Evolutionary conservation across 2,113 vertebrate species (phyloP), one percentile per base, ranked within the genome.

Genomic region (Nerophis lumbriciformis): DNA sequence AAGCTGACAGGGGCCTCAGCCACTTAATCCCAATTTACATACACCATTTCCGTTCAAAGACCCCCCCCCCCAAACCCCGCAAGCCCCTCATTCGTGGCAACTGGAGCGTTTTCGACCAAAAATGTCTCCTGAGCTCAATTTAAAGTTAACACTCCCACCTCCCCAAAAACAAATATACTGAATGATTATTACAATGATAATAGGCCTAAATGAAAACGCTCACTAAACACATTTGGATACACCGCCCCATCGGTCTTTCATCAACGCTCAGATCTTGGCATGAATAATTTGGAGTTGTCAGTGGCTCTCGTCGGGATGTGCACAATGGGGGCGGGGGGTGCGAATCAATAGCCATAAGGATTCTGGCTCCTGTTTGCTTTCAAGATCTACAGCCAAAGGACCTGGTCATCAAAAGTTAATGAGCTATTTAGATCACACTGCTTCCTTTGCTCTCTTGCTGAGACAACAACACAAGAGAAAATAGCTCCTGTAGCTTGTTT

Each of bases 1-100:
- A 76, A 69, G 75, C 70, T 79, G 87, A 80, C 73, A 62, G 78
- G 65, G 75, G 72, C 75, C 79, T 86, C 82, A 86, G 87, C 84
- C 54, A 66, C 79, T 78, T 89, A 86, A 88, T 90, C 84, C 86
- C 81, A 68, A 91, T 89, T 90, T 88, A 87, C 88, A 89, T 86
- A 84, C 71, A 79, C 66, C 71, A 83, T 81, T 84, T 85, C 85
- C 76, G 78, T 45, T 11, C 42, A 45, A 11, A 45, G 42, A 6
- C 42, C 42, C 42, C 42, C 42, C 11, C 9, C 2, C 11, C 42
- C 42, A 19, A 19, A 11, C 42, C 28, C 28, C 28, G 28, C 28
- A 4, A 28, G 28, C 28, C 28, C 28, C 28, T 28, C 28, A 45
- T 45, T 45, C 42, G 12, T 1, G 42, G 12, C 10, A 11, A 44